These are phyloP conservation scores for Drosophila prostipennis DNA, from an alignment of 2,888 invertebrate species.

Conservation along the genomic window DNA sequence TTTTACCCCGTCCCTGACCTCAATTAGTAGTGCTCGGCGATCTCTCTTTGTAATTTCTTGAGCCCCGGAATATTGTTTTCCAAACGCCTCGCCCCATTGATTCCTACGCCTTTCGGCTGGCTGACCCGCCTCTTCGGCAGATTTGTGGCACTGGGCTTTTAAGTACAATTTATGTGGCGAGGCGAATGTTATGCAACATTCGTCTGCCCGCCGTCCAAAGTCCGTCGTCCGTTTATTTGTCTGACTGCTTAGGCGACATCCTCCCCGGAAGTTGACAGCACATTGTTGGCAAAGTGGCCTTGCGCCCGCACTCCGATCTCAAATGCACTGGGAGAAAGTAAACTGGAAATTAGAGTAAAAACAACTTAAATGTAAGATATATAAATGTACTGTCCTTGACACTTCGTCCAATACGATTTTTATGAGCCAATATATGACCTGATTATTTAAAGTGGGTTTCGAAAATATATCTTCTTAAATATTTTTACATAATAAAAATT, in stretches of 20 bases:
- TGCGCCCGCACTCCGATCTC: constrained; percentile 38
- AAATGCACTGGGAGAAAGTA: constrained; percentile 6
- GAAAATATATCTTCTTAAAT: too few species aligned
- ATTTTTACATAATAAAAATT: too few species aligned
- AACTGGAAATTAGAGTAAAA: too few species aligned
- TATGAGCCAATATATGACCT: too few species aligned
- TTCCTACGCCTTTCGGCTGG: constrained; percentile 47
- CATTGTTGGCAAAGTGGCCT: constrained; percentile 76
- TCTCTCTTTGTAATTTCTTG: constrained; percentile 52
- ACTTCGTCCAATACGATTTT: too few species aligned
- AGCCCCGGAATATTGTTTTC: constrained; percentile 46
- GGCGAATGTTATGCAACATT: constrained; percentile 73
- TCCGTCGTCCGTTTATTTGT: constrained; percentile 68
- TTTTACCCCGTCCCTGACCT: constrained; percentile 37
- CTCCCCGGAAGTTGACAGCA: constrained; percentile 81
- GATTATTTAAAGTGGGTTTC: too few species aligned
- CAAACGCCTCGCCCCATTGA: constrained; percentile 41
- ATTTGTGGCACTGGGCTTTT: constrained; percentile 77
- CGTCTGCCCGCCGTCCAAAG: constrained; percentile 42
- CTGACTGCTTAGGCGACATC: constrained; percentile 74
- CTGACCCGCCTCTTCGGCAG: constrained; percentile 42
- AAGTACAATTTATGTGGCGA: constrained; percentile 81
- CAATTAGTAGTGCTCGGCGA: constrained; percentile 23
- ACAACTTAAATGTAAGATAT: too few species aligned
- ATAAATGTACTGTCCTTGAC: too few species aligned